These are phyloP conservation scores for Pipistrellus nathusii DNA, from an alignment of 2,797 vertebrate genomes.

Conservation along the genomic window DNA sequence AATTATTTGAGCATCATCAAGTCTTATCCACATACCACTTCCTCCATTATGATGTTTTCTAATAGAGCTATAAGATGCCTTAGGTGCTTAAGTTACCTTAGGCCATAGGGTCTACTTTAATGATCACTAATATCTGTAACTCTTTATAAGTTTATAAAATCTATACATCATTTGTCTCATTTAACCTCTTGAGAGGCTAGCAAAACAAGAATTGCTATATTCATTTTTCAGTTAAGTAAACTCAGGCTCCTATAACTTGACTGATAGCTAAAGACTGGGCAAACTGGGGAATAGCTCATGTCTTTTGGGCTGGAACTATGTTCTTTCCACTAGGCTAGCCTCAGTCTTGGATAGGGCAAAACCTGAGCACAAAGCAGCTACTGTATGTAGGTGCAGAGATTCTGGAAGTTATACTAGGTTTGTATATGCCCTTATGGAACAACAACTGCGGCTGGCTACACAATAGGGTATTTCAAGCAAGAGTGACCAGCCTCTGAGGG, in stretches of 20 bases:
- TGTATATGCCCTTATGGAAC: not conserved
- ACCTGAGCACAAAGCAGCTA: not conserved
- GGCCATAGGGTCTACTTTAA: not conserved
- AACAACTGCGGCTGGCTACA: not conserved
- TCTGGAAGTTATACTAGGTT: not conserved
- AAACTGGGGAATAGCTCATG: not conserved
- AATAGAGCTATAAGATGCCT: not conserved
- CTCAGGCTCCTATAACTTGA: not conserved
- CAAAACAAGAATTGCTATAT: not conserved
- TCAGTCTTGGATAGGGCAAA: not conserved
- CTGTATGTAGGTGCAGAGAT: not conserved
- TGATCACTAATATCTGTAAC: not conserved
- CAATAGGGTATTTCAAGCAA: not conserved
- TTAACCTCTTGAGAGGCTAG: not conserved
- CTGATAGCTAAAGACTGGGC: not conserved
- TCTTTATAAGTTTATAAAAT: conserved; percentile 18
- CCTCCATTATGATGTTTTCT: conserved; percentile 25
- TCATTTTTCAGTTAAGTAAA: not conserved
- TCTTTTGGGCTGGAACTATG: not conserved
- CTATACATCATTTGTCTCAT: not conserved
- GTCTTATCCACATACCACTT: not conserved
- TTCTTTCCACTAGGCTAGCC: not conserved
- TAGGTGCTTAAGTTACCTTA: not conserved
- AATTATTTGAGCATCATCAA: not conserved
- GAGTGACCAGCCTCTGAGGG: not conserved